Base-by-base conservation (phyloP, 1,140 invertebrate genomes). In the Leptonema lineaticorne region DNA sequence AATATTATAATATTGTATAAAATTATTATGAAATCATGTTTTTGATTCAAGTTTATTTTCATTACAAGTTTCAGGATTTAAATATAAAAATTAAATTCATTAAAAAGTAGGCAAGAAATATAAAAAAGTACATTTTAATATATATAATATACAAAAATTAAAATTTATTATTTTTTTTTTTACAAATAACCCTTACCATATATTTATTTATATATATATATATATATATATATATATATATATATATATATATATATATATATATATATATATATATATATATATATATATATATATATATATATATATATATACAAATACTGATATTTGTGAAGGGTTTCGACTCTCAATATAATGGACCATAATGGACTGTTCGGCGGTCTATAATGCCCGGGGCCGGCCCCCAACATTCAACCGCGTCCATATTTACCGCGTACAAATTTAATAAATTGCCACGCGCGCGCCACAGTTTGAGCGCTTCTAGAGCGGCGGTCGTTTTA, bases 341-440 rank as follows among this genome's bases (percentile, higher is more conserved):
- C 16, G 57, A n/a, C 57, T 59, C 57, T 59, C 57, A 59, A 59
- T 59, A 59, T 59, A 59, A 59, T 59, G 57, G 57, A 59, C 28
- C 57, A 29, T 59, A 59, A 59, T 59, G 57, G 57, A 59, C 57
- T 33, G 57, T 29, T 59, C 57, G 33, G 57, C 57, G 33, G 57
- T 1, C 57, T 29, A 8, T 41, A 33, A 30, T 59, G 28, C 28
- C 28, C 33, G 4, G 28, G 27, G n/a, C n/a, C 6, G 16, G 3
- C 6, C 48, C 48, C 26, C 18, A 3, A 27, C 48, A 9, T 8
- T 16, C 20, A 11, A 9, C 48, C 28, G 33, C 28, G n/a, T n/a
- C n/a, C n/a, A 41, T 28, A 59, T 59, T 28, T n/a, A 14, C 57
- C 57, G 6, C 28, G n/a, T n/a, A 16, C 24, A 59, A 59, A 59